A percentile compares a stretch with the other conserved stretches of the same genome.
These are phyloP conservation scores for Cromileptes altivelis DNA, from an alignment of 2,113 vertebrate genomes.

Conservation along the genomic window DNA sequence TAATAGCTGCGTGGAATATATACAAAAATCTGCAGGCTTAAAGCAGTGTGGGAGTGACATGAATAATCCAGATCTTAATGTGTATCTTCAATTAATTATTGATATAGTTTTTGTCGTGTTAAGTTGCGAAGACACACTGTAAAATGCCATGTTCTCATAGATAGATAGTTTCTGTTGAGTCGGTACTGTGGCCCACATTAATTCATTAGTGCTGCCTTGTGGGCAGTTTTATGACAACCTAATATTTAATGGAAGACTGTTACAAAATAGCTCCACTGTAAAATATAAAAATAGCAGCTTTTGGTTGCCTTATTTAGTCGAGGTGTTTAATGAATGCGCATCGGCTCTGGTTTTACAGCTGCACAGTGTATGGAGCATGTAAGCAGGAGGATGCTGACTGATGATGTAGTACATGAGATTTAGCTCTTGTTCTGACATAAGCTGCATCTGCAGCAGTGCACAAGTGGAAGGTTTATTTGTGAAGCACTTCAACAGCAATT, in stretches of 20 bases:
- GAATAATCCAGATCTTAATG: constrained; percentile 55
- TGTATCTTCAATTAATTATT: constrained; percentile 61
- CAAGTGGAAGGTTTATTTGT: background rate
- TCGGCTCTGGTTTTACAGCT: background rate
- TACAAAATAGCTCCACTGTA: background rate
- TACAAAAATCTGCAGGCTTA: background rate
- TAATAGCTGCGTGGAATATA: background rate
- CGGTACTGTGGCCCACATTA: background rate
- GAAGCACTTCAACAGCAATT: background rate
- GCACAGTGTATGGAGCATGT: background rate
- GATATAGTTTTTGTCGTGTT: constrained; percentile 22
- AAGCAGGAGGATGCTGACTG: background rate
- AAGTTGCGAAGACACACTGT: background rate
- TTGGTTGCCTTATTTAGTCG: background rate
- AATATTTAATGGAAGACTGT: background rate
- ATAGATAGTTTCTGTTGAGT: background rate
- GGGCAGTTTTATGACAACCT: background rate
- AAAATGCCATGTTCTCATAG: background rate
- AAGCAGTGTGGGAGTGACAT: constrained; percentile 37
- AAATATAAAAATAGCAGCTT: background rate
- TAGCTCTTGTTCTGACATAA: background rate
- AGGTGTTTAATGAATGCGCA: background rate
- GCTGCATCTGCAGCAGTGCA: constrained; percentile 14
- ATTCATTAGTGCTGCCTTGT: background rate
- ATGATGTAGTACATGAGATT: background rate